These are phyloP conservation scores for Motacilla alba DNA, from an alignment of 2,113 vertebrate species.

Conservation along the genomic window DNA sequence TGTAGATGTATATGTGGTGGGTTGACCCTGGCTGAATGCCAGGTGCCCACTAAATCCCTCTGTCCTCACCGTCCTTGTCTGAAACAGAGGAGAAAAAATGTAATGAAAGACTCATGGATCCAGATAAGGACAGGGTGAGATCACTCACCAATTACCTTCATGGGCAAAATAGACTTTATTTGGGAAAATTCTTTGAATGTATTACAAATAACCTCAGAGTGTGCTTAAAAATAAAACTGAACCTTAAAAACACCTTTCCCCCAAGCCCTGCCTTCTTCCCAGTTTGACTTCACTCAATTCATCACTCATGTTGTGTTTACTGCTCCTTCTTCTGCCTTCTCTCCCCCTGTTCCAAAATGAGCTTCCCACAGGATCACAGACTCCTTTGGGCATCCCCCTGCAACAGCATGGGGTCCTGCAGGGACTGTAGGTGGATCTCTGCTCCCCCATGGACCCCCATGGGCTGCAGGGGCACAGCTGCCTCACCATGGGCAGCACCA, in stretches of 20 bases:
- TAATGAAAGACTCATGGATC: background rate
- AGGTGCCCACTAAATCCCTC: background rate
- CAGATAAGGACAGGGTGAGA: background rate
- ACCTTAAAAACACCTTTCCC: background rate
- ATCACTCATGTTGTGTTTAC: rapidly evolving
- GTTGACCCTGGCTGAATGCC: background rate
- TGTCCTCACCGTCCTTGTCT: background rate
- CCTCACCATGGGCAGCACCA: background rate
- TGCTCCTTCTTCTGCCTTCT: background rate
- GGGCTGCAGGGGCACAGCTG: background rate
- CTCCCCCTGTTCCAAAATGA: background rate
- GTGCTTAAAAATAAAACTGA: background rate
- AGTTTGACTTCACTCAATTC: background rate
- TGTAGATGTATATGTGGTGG: too few species aligned
- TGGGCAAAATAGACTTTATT: background rate
- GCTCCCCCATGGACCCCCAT: too few species aligned
- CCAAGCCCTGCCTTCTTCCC: rapidly evolving
- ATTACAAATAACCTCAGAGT: background rate
- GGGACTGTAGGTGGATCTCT: background rate
- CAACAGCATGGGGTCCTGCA: rapidly evolving
- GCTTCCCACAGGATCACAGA: rapidly evolving
- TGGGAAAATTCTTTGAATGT: background rate
- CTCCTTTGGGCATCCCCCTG: background rate
- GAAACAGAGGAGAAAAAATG: background rate
- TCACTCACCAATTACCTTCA: background rate